These are phyloP conservation scores for Peucedramus taeniatus DNA, from an alignment of 2,113 vertebrate species.

Conservation along the genomic window DNA sequence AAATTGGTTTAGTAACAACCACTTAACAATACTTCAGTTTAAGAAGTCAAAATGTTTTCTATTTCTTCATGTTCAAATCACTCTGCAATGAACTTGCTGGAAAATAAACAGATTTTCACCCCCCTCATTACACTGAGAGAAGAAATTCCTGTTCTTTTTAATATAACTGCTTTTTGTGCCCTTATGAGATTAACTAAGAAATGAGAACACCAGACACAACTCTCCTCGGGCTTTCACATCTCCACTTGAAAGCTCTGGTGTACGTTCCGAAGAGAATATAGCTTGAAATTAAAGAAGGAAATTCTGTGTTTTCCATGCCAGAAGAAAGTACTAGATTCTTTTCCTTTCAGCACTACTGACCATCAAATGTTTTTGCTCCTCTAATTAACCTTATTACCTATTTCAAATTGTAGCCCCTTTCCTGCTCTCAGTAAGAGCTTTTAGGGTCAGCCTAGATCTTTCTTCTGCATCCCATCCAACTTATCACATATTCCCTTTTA, in stretches of 20 bases:
- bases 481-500: neutral
- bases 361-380: neutral
- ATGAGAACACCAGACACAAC: neutral
- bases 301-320: neutral
- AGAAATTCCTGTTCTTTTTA: neutral
- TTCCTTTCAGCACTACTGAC: neutral
- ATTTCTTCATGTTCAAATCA: neutral
- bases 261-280: neutral
- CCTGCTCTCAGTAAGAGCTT: neutral
- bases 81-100: neutral
- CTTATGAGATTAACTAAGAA: neutral
- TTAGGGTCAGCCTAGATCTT: neutral
- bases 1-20: neutral
- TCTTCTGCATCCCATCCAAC: neutral
- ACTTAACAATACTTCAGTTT: neutral
- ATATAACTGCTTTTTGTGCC: neutral
- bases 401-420: neutral
- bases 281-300: neutral
- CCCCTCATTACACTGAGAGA: neutral
- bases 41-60: neutral
- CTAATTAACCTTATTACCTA: neutral
- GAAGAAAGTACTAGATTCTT: neutral
- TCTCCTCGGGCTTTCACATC: neutral
- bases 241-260: neutral
- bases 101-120: constrained; percentile 6